These are phyloP conservation scores for Aphidius gifuensis DNA, from an alignment of 1,140 invertebrate genomes.

Conservation along the genomic window DNA sequence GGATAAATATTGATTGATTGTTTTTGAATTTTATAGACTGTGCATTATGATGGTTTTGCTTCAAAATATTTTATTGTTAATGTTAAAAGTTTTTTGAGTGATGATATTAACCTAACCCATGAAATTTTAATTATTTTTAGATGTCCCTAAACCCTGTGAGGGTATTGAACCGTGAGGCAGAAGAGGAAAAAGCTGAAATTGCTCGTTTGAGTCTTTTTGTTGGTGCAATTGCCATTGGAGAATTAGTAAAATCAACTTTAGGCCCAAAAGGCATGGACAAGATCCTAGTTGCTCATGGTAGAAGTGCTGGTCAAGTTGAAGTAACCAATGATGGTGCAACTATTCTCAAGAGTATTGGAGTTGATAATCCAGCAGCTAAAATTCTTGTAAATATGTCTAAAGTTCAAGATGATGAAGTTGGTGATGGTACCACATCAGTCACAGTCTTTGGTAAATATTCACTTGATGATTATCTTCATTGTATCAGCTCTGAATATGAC, in stretches of 20 bases:
- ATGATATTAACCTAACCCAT: no score
- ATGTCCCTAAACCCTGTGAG: constrained; percentile 90
- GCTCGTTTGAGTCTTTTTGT: constrained; percentile 95
- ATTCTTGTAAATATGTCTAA: constrained; percentile 98
- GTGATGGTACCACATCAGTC: constrained; percentile 99
- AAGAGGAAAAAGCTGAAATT: constrained; percentile 96
- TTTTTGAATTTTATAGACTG: no score
- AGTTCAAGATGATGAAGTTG: constrained; percentile 99
- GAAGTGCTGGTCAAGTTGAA: constrained; percentile 82
- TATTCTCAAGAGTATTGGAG: constrained; percentile 93
- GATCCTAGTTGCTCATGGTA: constrained; percentile 85
- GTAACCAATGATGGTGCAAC: constrained; percentile 99
- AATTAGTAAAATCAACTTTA: constrained; percentile 95
- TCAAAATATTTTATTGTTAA: no score
- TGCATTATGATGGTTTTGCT: no score
- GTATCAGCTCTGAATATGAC: no score
- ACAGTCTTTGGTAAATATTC: constrained; percentile 76
- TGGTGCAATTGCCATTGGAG: constrained; percentile 97
- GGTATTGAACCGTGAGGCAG: constrained; percentile 91
- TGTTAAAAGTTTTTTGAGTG: no score
- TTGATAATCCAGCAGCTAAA: constrained; percentile 99
- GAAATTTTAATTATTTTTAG: constrained; percentile 52
- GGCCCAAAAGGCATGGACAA: constrained; percentile 99
- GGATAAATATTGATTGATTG: no score
- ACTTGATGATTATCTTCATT: no score